Conservation (phyloP, 2,888 invertebrate genomes). For the Ligdia adustata region DNA sequence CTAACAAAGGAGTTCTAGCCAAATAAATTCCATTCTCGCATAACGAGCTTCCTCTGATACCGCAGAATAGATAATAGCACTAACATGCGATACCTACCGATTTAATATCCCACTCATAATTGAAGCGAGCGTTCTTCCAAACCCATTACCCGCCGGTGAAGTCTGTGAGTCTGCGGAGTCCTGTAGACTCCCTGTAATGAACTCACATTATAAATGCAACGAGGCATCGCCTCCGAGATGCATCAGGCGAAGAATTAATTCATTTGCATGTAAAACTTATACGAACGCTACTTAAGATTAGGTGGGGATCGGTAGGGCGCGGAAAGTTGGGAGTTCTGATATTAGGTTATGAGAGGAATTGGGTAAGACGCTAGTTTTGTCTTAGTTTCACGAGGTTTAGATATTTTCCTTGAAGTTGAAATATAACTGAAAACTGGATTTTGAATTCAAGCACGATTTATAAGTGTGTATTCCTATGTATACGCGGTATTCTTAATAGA, state of each 20-base stretch:
- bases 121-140: conserved; percentile 78
- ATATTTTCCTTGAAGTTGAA: no score
- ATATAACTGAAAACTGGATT: no score
- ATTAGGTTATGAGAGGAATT: conserved; percentile 24
- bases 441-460: no score
- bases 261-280: conserved; percentile 82
- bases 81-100: conserved; percentile 47
- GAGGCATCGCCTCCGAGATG: conserved; percentile 74
- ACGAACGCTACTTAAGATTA: conserved; percentile 67
- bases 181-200: conserved; percentile 76
- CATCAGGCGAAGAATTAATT: conserved; percentile 81
- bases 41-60: conserved; percentile 45
- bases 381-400: neutral
- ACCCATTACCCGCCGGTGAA: conserved; percentile 64
- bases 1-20: conserved; percentile 21
- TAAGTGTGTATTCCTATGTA: no score
- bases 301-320: conserved; percentile 29
- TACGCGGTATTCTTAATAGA: no score
- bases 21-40: conserved; percentile 26
- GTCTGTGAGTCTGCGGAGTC: conserved; percentile 21
- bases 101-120: conserved; percentile 79
- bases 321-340: conserved; percentile 15
- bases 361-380: conserved; percentile 7
- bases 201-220: conserved; percentile 83
- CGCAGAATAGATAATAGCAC: neutral